phyloP scores from a whole-genome alignment of 2,113 vertebrate species.

The Anseranas semipalmata region DNA sequence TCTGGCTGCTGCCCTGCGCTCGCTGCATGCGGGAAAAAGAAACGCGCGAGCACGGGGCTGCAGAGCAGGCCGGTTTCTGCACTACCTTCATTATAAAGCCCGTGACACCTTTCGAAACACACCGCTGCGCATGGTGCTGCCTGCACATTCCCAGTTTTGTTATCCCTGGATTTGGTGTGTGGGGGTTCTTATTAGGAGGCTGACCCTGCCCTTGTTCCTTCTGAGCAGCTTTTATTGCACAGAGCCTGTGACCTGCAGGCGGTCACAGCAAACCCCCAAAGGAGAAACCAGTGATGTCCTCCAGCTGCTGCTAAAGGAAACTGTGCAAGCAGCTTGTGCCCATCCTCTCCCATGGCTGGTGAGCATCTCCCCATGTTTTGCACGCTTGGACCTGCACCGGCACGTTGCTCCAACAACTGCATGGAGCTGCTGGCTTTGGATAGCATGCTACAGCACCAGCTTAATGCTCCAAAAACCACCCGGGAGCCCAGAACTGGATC shows the following conservation, averaged over 20 bases:
- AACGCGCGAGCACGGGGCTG: background rate
- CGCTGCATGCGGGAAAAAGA: background rate
- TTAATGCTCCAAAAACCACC: background rate
- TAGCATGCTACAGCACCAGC: background rate
- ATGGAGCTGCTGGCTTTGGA: background rate
- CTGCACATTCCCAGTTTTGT: accelerated
- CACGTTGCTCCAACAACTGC: background rate
- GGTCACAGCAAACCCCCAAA: background rate
- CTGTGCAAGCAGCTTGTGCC: background rate
- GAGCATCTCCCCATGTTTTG: background rate
- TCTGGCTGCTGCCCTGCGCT: background rate
- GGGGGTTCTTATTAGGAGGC: background rate
- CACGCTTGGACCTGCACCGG: background rate
- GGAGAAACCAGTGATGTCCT: background rate
- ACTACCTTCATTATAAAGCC: background rate
- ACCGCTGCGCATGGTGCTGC: accelerated
- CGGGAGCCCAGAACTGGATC: background rate
- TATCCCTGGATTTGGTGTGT: background rate
- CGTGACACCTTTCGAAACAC: background rate
- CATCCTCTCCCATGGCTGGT: accelerated
- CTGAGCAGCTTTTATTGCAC: background rate
- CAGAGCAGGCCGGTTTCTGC: background rate
- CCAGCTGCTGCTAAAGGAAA: background rate
- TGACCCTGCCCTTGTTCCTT: background rate
- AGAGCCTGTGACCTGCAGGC: background rate